Evolutionary conservation across 1,140 invertebrate genomes (phyloP).

Genomic region (Oreohelix idahoensis): DNA sequence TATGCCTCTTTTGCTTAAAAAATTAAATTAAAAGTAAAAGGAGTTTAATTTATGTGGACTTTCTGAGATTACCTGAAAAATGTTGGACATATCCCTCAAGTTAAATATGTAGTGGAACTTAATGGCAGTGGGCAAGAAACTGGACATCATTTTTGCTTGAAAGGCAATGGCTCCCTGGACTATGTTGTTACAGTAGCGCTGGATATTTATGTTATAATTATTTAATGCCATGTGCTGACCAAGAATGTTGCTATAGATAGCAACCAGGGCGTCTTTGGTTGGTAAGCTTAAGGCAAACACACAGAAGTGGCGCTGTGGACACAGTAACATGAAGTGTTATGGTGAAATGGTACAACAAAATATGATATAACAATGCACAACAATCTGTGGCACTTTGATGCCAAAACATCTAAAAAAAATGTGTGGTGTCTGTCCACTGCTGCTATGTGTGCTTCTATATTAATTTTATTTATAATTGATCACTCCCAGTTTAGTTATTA

Average conservation of each 20-base stretch:
- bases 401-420: too few species aligned
- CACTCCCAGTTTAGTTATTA: too few species aligned
- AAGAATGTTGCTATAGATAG: constrained; percentile 86
- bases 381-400: too few species aligned
- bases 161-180: constrained; percentile 86
- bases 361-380: too few species aligned
- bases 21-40: too few species aligned
- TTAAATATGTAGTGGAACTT: constrained; percentile 99
- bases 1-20: too few species aligned
- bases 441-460: too few species aligned
- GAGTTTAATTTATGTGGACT: too few species aligned
- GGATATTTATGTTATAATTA: constrained; percentile 79
- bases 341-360: too few species aligned
- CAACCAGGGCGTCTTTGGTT: constrained; percentile 85
- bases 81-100: constrained; percentile 92
- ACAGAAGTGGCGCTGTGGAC: constrained; percentile 85
- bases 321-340: constrained; percentile 36
- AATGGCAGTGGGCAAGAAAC: constrained; percentile 93
- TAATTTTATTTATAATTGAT: too few species aligned
- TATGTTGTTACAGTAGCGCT: constrained; percentile 80
- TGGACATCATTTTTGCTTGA: constrained; percentile 87
- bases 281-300: constrained; percentile 96
- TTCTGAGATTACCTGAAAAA: constrained; percentile 74
- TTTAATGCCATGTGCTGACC: constrained; percentile 87
- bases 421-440: too few species aligned